Percentiles rank a stretch among this genome's conserved stretches.
Evolutionary conservation across 1,140 invertebrate genomes (phyloP).

Genomic region (Drosophila miranda): DNA sequence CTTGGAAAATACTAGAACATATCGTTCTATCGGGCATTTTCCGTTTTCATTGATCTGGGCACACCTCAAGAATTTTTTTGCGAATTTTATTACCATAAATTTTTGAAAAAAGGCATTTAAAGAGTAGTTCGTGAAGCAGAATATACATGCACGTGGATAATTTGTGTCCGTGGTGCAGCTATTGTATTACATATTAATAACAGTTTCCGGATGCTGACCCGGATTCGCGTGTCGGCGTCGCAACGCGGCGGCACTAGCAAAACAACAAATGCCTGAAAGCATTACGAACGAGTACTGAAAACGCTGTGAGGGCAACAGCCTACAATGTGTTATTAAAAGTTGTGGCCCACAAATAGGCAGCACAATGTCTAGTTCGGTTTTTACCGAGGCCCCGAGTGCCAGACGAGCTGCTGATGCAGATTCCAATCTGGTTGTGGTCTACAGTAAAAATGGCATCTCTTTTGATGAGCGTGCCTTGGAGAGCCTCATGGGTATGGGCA

Average conservation of each 20-base stretch:
- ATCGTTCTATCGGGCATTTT: background rate
- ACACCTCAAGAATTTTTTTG: slow-evolving; percentile 49
- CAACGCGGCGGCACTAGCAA: slow-evolving; percentile 63
- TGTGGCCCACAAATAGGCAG: slow-evolving; percentile 1
- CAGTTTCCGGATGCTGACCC: slow-evolving; percentile 15
- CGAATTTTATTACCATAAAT: slow-evolving; percentile 67
- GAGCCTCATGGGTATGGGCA: slow-evolving; percentile 86
- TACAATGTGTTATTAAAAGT: slow-evolving; percentile 23
- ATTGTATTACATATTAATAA: slow-evolving; percentile 24
- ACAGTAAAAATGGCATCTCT: slow-evolving; percentile 88
- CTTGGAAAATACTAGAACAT: background rate
- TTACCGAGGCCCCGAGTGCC: slow-evolving; percentile 59
- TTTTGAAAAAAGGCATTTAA: slow-evolving; percentile 33
- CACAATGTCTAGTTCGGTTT: slow-evolving; percentile 77
- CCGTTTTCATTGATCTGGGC: slow-evolving; percentile 26
- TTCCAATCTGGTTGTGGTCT: slow-evolving; percentile 86
- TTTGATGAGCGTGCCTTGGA: slow-evolving; percentile 88
- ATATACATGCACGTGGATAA: background rate
- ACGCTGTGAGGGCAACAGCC: slow-evolving; percentile 8
- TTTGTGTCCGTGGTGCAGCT: slow-evolving; percentile 2
- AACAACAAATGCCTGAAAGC: slow-evolving; percentile 52
- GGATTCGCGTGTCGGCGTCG: slow-evolving; percentile 60
- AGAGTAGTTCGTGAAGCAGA: slow-evolving; percentile 3
- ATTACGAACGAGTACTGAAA: slow-evolving; percentile 15
- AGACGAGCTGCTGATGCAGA: slow-evolving; percentile 53